These are phyloP conservation scores for Jordanella pulchra DNA, from an alignment of 2,797 vertebrate genomes.

Conservation along the genomic window DNA sequence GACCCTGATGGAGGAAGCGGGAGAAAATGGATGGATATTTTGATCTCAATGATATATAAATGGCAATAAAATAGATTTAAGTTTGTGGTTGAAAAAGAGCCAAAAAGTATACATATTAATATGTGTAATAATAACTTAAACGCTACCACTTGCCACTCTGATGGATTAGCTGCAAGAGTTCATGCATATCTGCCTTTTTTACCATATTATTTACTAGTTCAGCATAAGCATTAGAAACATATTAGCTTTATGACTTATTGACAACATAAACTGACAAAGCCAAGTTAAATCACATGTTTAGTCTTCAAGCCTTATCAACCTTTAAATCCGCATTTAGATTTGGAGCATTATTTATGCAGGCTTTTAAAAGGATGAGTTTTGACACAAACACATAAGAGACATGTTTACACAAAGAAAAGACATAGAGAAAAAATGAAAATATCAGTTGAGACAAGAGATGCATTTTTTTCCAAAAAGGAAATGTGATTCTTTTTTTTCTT, in stretches of 20 bases:
- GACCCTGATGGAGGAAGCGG: too few relatives aligned
- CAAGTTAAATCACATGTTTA: not conserved
- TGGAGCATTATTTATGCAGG: not conserved
- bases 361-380: slow-evolving; percentile 11
- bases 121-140: too few relatives aligned
- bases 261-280: not conserved
- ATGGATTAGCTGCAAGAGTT: slow-evolving; percentile 9
- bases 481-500: slow-evolving; percentile 22
- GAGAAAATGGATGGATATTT: too few relatives aligned
- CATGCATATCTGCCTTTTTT: not conserved
- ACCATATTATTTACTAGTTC: slow-evolving; percentile 3
- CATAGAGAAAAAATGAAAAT: not conserved
- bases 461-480: not conserved
- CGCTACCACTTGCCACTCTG: too few relatives aligned
- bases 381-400: slow-evolving; percentile 14
- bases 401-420: slow-evolving; percentile 14
- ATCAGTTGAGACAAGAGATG: slow-evolving; percentile 3
- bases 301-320: slow-evolving; percentile 7
- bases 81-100: too few relatives aligned
- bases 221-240: not conserved
- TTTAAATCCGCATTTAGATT: slow-evolving; percentile 28
- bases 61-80: too few relatives aligned
- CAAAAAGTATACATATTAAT: too few relatives aligned
- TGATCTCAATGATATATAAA: too few relatives aligned
- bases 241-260: not conserved